A percentile compares a stretch with the other conserved stretches of the same genome.
Conservation (phyloP, 2,888 invertebrate species). For the Volucella zonaria region DNA sequence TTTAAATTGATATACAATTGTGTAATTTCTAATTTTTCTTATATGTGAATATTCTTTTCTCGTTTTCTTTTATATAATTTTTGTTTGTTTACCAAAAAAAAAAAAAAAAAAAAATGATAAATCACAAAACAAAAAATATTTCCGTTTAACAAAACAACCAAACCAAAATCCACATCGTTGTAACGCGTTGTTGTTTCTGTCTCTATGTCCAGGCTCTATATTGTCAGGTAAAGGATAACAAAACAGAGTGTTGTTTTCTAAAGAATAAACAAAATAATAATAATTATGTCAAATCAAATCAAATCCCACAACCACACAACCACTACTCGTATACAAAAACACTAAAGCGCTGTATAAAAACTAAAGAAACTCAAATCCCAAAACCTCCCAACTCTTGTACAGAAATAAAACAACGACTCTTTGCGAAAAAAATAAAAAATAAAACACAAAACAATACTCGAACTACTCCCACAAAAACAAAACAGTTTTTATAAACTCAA, state of each 20-base stretch:
- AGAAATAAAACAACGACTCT: constrained; percentile 12
- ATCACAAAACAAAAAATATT: constrained; percentile 34
- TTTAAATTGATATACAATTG: constrained; percentile 51
- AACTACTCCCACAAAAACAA: constrained; percentile 15
- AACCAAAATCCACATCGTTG: constrained; percentile 60
- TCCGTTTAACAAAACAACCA: constrained; percentile 38
- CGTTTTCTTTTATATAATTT: constrained; percentile 62
- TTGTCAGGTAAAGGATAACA: constrained; percentile 82
- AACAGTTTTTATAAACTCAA: constrained; percentile 26
- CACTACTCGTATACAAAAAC: constrained; percentile 56
- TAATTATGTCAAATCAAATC: too few species aligned
- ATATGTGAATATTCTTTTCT: constrained; percentile 72
- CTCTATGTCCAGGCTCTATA: constrained; percentile 81
- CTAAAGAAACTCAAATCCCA: background rate
- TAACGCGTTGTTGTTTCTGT: constrained; percentile 71
- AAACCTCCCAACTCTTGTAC: constrained; percentile 27
- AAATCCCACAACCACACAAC: constrained; percentile 34
- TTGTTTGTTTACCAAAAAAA: constrained; percentile 46
- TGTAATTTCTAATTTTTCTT: constrained; percentile 68
- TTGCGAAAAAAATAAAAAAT: constrained; percentile 38
- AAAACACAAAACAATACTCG: constrained; percentile 1
- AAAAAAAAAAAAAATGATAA: constrained; percentile 34
- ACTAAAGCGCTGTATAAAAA: constrained; percentile 51
- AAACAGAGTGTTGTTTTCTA: constrained; percentile 66
- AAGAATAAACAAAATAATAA: constrained; percentile 58